Percentiles rank a stretch among this genome's conserved stretches.
Conservation (phyloP, 2,113 vertebrate species). For the Ahaetulla prasina region DNA sequence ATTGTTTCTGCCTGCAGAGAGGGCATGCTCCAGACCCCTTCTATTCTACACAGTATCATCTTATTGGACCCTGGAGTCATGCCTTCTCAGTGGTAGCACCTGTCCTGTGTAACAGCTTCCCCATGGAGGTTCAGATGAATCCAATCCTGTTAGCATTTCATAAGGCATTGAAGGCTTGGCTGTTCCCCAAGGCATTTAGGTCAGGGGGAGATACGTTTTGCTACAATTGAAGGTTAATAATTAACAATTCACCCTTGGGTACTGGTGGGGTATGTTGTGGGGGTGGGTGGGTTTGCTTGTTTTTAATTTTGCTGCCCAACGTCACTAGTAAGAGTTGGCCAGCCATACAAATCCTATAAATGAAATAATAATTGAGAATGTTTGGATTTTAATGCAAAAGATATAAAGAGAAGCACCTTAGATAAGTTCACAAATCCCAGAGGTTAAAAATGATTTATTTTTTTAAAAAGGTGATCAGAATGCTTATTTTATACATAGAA, state of each 20-base stretch:
- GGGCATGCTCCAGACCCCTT: not conserved
- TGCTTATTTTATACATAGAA: not conserved
- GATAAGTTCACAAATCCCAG: conserved; percentile 23
- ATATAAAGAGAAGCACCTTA: not conserved
- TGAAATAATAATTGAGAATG: not conserved
- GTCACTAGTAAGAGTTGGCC: not conserved
- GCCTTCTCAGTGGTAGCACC: not conserved
- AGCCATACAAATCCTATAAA: not conserved
- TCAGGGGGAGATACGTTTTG: not conserved
- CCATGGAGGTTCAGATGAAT: not conserved
- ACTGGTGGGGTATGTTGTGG: not conserved
- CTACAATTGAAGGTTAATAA: not conserved
- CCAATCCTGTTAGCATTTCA: not conserved
- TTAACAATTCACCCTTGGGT: not conserved
- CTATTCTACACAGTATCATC: not conserved
- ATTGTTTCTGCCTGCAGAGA: not conserved
- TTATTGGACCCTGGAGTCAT: not conserved
- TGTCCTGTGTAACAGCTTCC: not conserved
- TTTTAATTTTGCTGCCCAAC: not conserved
- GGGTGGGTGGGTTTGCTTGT: not conserved
- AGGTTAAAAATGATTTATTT: conserved; percentile 51
- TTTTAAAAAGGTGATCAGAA: conserved; percentile 41
- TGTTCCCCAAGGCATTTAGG: not conserved
- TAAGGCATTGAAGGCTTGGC: not conserved
- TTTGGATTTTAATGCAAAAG: not conserved